phyloP scores from a whole-genome alignment of 2,888 invertebrate genomes.

The Artemia sinica region DNA sequence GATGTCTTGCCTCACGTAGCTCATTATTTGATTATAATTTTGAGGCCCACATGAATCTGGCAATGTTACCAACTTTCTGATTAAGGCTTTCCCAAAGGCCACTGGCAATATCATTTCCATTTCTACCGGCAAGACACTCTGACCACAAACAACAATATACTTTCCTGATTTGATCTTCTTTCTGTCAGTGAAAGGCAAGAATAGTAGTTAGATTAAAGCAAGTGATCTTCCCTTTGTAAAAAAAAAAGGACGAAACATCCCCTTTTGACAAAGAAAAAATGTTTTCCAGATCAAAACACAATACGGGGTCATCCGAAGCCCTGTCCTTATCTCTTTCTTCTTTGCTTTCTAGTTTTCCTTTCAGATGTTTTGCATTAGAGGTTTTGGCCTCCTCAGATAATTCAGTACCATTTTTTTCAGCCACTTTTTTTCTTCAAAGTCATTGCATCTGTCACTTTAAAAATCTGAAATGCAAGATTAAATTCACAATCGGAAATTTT shows the following conservation, averaged over 20 bases:
- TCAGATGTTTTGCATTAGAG: constrained; percentile 4
- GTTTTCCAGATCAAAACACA: too few relatives aligned
- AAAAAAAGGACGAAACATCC: constrained; percentile 1
- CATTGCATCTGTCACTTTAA: background rate
- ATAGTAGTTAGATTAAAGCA: background rate
- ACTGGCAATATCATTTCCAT: background rate
- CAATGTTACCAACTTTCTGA: too few relatives aligned
- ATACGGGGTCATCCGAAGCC: background rate
- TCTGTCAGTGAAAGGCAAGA: background rate
- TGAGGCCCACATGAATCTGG: background rate
- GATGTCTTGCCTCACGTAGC: constrained; percentile 7
- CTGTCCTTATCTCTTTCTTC: constrained; percentile 13
- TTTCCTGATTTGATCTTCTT: background rate
- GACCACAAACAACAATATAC: constrained; percentile 7
- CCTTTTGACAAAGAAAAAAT: too few relatives aligned
- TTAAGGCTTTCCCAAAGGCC: too few relatives aligned
- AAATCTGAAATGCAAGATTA: background rate
- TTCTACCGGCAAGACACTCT: constrained; percentile 11
- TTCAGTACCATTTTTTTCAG: background rate
- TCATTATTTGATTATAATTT: constrained; percentile 7
- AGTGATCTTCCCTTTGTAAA: background rate
- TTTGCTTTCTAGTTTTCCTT: constrained; percentile 14
- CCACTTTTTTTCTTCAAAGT: too few relatives aligned
- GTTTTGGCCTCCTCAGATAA: constrained; percentile 2
- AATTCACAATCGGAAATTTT: background rate